A percentile compares a stretch with the other conserved stretches of the same genome.
phyloP scores from a whole-genome alignment of 2,113 vertebrate genomes.

The Brachyhypopomus gauderio region DNA sequence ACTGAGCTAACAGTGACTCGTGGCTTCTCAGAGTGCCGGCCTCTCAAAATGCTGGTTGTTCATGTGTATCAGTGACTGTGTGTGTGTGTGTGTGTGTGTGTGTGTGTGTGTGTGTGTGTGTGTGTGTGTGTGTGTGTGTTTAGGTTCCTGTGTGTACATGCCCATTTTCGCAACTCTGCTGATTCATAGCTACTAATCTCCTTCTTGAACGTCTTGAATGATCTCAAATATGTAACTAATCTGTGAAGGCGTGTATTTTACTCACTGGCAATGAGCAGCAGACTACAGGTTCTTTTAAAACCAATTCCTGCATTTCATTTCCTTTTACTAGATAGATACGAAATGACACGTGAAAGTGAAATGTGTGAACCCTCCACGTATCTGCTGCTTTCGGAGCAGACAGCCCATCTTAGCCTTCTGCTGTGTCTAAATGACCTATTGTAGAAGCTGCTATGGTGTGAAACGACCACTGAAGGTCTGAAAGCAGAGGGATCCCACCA shows the following conservation, averaged over 20 bases:
- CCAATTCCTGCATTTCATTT: neutral
- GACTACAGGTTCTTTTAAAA: neutral
- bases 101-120: conserved; percentile 44
- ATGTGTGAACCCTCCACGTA: neutral
- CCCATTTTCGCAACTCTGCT: conserved; percentile 22
- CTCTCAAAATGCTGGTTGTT: conserved; percentile 48
- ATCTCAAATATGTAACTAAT: conserved; percentile 57
- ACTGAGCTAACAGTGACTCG: conserved; percentile 49
- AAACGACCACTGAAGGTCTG: neutral
- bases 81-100: conserved; percentile 45
- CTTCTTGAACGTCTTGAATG: conserved; percentile 49
- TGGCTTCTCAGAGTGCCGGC: conserved; percentile 50
- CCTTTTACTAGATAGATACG: neutral
- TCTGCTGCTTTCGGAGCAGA: neutral
- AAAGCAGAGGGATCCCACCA: no score
- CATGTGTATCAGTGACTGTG: conserved; percentile 40
- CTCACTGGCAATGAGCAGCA: no score
- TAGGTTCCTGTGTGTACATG: conserved; percentile 35
- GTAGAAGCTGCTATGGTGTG: neutral
- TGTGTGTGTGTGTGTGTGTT: conserved; percentile 18
- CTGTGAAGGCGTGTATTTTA: conserved; percentile 23
- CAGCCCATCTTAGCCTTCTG: neutral
- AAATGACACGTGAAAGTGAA: neutral
- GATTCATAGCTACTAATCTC: conserved; percentile 28
- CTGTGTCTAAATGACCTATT: neutral